Percentiles rank a stretch among this genome's conserved stretches.
These are phyloP conservation scores for Oryctes rhinoceros DNA, from an alignment of 1,140 invertebrate genomes.

Conservation along the genomic window DNA sequence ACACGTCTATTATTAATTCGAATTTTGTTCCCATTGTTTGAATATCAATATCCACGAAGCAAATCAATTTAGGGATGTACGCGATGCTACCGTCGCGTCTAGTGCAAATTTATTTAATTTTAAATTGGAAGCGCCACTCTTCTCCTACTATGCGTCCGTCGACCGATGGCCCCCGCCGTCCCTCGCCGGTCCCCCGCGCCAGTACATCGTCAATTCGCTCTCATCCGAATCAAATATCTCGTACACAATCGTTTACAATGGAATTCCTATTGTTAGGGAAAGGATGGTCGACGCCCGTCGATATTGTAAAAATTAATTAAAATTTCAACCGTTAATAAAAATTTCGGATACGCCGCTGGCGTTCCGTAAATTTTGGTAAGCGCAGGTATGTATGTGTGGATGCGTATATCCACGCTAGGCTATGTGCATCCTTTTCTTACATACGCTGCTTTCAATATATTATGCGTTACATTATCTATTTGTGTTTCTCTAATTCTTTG, in stretches of 20 bases:
- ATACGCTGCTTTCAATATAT: too few species aligned
- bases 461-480: too few species aligned
- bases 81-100: background rate
- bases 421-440: too few species aligned
- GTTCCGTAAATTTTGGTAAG: background rate
- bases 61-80: background rate
- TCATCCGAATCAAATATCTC: background rate
- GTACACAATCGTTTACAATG: constrained; percentile 18
- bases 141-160: background rate
- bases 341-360: background rate
- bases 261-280: background rate
- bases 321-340: background rate
- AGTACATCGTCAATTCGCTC: background rate
- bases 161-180: background rate
- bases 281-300: background rate
- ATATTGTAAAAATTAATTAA: constrained; percentile 23
- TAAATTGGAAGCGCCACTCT: background rate
- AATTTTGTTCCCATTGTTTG: constrained; percentile 5
- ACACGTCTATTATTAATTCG: background rate
- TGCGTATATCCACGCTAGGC: background rate
- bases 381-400: background rate
- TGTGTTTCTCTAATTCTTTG: too few species aligned
- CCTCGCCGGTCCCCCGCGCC: background rate
- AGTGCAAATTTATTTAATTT: constrained; percentile 11
- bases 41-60: constrained; percentile 14